Conservation (phyloP, 2,888 invertebrate species). For the Leucoptera coffeella region DNA sequence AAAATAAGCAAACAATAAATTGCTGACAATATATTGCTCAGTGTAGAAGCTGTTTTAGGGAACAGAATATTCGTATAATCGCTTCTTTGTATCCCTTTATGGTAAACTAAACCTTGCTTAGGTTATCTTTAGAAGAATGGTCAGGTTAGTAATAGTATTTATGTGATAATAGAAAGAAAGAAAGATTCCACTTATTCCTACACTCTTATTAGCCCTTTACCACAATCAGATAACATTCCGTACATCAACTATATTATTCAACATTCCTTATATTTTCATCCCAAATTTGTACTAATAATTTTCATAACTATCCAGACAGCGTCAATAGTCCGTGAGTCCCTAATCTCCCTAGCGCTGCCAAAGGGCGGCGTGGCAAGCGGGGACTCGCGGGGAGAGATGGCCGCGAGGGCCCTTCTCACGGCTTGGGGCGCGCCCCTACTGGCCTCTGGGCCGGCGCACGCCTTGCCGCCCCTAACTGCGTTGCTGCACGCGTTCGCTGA, state of each 20-base stretch:
- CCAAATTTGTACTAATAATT: neutral
- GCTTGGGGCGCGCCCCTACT: slow-evolving; percentile 22
- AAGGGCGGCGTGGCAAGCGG: slow-evolving; percentile 9
- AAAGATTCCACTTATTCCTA: too few relatives aligned
- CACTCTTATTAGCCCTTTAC: too few relatives aligned
- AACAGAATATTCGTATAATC: too few relatives aligned
- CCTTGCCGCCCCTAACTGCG: slow-evolving; percentile 32
- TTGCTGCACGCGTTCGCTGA: slow-evolving; percentile 30
- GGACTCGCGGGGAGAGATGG: slow-evolving; percentile 11
- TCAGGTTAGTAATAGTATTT: too few relatives aligned
- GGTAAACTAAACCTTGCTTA: too few relatives aligned
- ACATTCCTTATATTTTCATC: neutral
- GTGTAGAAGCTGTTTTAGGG: too few relatives aligned
- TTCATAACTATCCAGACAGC: slow-evolving; percentile 33
- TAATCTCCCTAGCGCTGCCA: slow-evolving; percentile 21
- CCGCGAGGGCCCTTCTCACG: slow-evolving; percentile 21
- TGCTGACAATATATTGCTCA: too few relatives aligned
- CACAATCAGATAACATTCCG: too few relatives aligned
- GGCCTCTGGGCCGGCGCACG: slow-evolving; percentile 16
- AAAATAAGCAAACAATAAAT: neutral
- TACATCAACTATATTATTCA: too few relatives aligned
- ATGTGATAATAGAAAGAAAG: too few relatives aligned
- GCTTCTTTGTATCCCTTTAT: too few relatives aligned
- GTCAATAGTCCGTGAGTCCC: slow-evolving; percentile 51
- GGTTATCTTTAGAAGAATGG: too few relatives aligned